A percentile compares a stretch with the other conserved stretches of the same genome.
Evolutionary conservation across 2,888 invertebrate species (phyloP).

Genomic region (Globia sparganii): DNA sequence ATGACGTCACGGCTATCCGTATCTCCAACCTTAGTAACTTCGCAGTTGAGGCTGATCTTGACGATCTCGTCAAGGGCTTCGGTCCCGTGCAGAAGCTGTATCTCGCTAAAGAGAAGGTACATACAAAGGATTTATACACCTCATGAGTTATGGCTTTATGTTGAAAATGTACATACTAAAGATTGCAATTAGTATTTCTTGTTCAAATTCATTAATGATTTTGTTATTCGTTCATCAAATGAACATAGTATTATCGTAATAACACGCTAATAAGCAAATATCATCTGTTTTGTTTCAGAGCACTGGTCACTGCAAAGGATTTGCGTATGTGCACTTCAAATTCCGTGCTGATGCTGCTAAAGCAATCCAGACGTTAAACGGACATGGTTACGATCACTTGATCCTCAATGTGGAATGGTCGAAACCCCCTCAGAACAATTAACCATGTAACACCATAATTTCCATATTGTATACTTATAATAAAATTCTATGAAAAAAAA

Average conservation of each 20-base stretch:
- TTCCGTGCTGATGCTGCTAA: conserved; percentile 97
- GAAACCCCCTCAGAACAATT: conserved; percentile 92
- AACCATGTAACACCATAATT: conserved; percentile 65
- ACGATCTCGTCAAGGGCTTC: conserved; percentile 98
- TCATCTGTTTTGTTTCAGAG: conserved; percentile 83
- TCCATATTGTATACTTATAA: conserved; percentile 70
- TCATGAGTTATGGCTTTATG: not conserved
- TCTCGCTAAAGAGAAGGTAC: conserved; percentile 97
- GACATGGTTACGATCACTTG: conserved; percentile 99
- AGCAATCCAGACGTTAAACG: conserved; percentile 97
- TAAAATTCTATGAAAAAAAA: conserved; percentile 62
- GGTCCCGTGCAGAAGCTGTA: conserved; percentile 98
- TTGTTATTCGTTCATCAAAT: no score
- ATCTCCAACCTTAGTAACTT: conserved; percentile 99
- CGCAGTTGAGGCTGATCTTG: conserved; percentile 98
- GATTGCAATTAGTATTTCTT: not conserved
- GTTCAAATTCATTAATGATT: not conserved
- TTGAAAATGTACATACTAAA: not conserved
- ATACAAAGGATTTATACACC: not conserved
- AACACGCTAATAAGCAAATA: no score
- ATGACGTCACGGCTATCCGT: conserved; percentile 97
- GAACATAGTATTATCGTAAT: no score
- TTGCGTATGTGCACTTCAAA: conserved; percentile 99
- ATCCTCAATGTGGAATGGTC: conserved; percentile 99
- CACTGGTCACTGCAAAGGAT: conserved; percentile 97